Conservation (phyloP, 2,797 vertebrate genomes). For the Hydrophis major region DNA sequence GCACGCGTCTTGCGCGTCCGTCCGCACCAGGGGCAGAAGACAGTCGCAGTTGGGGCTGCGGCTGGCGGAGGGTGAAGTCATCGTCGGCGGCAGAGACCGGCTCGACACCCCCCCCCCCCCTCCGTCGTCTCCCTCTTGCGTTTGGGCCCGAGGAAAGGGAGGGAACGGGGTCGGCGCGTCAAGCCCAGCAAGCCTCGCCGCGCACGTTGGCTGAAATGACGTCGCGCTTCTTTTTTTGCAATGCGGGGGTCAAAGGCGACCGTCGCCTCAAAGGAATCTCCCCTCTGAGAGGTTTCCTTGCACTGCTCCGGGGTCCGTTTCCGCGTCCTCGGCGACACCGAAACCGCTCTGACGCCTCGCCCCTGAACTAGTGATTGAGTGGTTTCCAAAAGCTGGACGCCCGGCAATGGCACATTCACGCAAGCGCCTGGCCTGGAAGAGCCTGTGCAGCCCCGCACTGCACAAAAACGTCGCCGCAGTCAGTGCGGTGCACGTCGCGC, state of each 20-base stretch:
- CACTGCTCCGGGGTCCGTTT: background rate
- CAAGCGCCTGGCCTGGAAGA: background rate
- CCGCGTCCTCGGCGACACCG: background rate
- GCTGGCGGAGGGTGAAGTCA: slow-evolving; percentile 66
- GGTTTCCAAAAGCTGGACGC: background rate
- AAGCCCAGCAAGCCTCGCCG: background rate
- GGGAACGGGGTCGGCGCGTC: background rate
- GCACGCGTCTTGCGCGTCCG: background rate
- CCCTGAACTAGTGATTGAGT: background rate
- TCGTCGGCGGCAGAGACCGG: slow-evolving; percentile 67
- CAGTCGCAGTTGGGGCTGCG: slow-evolving; percentile 8
- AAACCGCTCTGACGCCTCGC: background rate
- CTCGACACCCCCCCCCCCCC: slow-evolving; percentile 43
- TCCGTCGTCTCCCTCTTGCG: slow-evolving; percentile 24
- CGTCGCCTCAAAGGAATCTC: background rate
- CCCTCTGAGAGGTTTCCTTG: background rate
- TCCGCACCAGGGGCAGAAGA: background rate
- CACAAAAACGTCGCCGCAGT: background rate
- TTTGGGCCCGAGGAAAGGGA: background rate
- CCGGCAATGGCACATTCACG: background rate
- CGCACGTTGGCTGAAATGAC: background rate
- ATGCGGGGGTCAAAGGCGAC: background rate
- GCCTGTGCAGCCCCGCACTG: background rate
- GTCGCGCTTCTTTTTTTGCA: background rate
- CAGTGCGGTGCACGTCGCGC: background rate